Base-by-base conservation (phyloP, 2,888 invertebrate species). In the Actias luna region DNA sequence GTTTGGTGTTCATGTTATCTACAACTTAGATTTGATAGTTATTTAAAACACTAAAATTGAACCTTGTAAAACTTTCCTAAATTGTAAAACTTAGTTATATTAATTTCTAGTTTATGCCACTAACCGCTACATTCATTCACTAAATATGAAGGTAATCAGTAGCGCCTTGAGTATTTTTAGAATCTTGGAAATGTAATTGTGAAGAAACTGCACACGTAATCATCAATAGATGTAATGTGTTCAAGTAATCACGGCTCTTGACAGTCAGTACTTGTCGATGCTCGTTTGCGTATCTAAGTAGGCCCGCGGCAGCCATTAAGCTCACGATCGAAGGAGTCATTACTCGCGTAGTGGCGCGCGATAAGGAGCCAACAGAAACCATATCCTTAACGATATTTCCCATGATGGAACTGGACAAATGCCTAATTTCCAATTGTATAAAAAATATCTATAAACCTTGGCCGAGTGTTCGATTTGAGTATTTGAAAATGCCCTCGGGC, bases 251-350 rank as follows among this genome's bases (percentile, higher is more conserved):
- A 81, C 75, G 80, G 76, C 77, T 74, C 72, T 69, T 78, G 80
- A 61, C 71, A 75, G 78, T 71, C 73, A 75, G 79, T 74, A 82
- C 80, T 87, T 82, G 83, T 82, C 84, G 88, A 86, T 87, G 91
- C 88, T 91, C 92, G 91, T 92, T 92, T 92, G 91, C 92, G 89
- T 92, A 92, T 92, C 92, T 91, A 89, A 92, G 91, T 89, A 89
- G 87, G 82, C 84, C 85, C 87, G 84, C 82, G 83, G 85, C 86
- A 85, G 87, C 91, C 91, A 92, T 92, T 92, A n/a, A 92, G 88
- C 84, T 82, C 78, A 77, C 89, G 89, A 91, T 91, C 90, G 90
- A 85, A 87, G 88, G 83, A 85, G 85, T 88, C 91, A 87, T 92
- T 92, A 92, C 88, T 88, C 84, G 88, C 82, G 82, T 82, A 84